phyloP scores from a whole-genome alignment of 2,888 invertebrate species.

The Hartigia nigra region DNA sequence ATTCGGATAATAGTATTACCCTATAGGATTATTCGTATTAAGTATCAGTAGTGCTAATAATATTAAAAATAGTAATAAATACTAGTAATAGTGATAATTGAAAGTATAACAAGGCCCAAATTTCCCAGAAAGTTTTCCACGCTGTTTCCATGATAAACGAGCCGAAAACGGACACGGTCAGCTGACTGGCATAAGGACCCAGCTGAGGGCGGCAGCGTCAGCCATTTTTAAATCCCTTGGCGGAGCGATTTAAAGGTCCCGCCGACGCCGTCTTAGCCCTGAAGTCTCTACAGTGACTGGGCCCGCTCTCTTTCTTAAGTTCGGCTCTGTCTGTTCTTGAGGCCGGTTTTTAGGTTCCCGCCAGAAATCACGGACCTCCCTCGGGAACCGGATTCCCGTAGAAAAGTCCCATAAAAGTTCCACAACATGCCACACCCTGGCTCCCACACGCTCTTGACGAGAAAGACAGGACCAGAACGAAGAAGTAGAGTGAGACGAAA shows the following conservation, averaged over 20 bases:
- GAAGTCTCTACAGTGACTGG: slow-evolving; percentile 13
- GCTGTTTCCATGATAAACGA: slow-evolving; percentile 1
- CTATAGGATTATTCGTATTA: not conserved
- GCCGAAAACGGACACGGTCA: slow-evolving; percentile 24
- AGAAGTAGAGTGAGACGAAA: not conserved
- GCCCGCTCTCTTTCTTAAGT: slow-evolving; percentile 29
- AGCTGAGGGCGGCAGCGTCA: slow-evolving; percentile 26
- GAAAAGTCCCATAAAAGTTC: slow-evolving; percentile 37
- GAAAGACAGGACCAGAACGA: not conserved
- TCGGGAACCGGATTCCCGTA: slow-evolving; percentile 20
- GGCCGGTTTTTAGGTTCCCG: slow-evolving; percentile 25
- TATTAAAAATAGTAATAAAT: not conserved
- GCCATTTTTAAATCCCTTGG: slow-evolving; percentile 59
- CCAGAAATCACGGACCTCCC: slow-evolving; percentile 22
- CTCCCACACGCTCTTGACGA: slow-evolving; percentile 35
- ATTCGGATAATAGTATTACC: not conserved
- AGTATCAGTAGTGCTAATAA: not conserved
- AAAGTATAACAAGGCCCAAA: not conserved
- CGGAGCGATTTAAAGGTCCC: slow-evolving; percentile 55
- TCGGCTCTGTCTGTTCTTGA: slow-evolving; percentile 23
- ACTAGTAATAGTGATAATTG: slow-evolving; percentile 1
- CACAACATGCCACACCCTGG: slow-evolving; percentile 38
- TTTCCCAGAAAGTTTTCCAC: slow-evolving; percentile 16
- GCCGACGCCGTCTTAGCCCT: slow-evolving; percentile 14
- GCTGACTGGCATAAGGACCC: slow-evolving; percentile 24